Conservation (phyloP, 2,888 invertebrate species). For the Chromoteleia sp. region DNA sequence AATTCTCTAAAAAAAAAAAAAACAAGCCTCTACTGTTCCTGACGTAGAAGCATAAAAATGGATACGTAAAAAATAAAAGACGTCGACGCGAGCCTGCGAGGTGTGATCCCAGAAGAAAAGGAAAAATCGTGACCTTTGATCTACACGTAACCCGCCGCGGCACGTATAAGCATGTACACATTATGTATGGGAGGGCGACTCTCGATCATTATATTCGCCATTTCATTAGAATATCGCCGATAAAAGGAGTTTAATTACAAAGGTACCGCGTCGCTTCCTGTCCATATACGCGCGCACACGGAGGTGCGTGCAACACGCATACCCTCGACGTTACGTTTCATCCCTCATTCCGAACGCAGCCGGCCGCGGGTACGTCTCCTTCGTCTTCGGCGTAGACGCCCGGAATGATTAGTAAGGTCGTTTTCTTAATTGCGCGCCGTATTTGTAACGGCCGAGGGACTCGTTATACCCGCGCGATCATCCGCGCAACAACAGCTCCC, state of each 20-base stretch:
- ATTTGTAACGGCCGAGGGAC: conserved; percentile 71
- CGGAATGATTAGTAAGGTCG: conserved; percentile 78
- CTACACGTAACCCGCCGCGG: conserved; percentile 51
- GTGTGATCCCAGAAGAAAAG: conserved; percentile 52
- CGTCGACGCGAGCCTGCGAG: conserved; percentile 32
- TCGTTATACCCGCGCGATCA: conserved; percentile 73
- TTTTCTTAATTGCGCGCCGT: conserved; percentile 77
- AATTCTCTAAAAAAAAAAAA: no score
- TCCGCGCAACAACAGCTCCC: conserved; percentile 68
- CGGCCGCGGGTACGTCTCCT: conserved; percentile 54
- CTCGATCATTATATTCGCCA: conserved; percentile 79
- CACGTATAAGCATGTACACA: conserved; percentile 57
- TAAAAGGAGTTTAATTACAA: conserved; percentile 81
- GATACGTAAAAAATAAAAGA: conserved; percentile 21
- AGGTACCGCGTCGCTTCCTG: conserved; percentile 78
- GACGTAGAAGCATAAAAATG: not conserved
- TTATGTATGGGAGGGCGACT: conserved; percentile 57
- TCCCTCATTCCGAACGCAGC: conserved; percentile 48
- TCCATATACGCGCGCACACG: conserved; percentile 70
- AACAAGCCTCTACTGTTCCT: not conserved
- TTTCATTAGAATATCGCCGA: conserved; percentile 81
- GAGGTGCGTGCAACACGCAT: conserved; percentile 77
- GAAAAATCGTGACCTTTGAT: conserved; percentile 65
- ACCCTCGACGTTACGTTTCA: conserved; percentile 61
- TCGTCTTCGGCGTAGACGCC: conserved; percentile 71